Percentiles rank a stretch among this genome's conserved stretches.
These are phyloP conservation scores for Zootermopsis nevadensis DNA, from an alignment of 2,888 invertebrate species.

Conservation along the genomic window DNA sequence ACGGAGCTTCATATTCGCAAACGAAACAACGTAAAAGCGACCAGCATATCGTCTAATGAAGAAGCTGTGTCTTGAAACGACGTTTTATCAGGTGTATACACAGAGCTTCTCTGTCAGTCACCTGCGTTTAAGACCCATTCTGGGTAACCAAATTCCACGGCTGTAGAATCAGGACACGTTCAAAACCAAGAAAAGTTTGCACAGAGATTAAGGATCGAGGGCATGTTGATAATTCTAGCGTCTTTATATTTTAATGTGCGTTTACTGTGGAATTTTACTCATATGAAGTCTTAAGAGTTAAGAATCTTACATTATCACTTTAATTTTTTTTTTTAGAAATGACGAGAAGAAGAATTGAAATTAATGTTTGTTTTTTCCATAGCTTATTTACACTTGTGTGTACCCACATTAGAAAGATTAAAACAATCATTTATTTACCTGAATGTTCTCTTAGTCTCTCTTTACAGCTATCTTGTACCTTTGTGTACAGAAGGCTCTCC, in stretches of 20 bases:
- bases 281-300: neutral
- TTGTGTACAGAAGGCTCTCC: neutral
- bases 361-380: neutral
- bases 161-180: neutral
- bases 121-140: too few relatives aligned
- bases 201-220: neutral
- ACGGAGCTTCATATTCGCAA: too few relatives aligned
- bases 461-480: neutral
- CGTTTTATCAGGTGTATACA: too few relatives aligned
- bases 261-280: neutral
- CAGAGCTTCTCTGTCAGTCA: too few relatives aligned
- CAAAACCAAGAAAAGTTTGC: neutral
- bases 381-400: neutral
- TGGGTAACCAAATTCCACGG: too few relatives aligned
- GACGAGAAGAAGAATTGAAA: neutral
- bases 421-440: constrained; percentile 25
- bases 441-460: neutral
- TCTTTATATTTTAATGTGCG: neutral
- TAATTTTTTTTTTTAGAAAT: neutral
- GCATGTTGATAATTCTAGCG: neutral
- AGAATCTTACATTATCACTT: neutral
- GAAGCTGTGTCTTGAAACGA: too few relatives aligned
- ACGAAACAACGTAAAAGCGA: too few relatives aligned
- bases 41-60: too few relatives aligned
- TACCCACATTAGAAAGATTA: neutral